phyloP scores from a whole-genome alignment of 2,888 invertebrate genomes.

The Trichogramma dendrolimi region DNA sequence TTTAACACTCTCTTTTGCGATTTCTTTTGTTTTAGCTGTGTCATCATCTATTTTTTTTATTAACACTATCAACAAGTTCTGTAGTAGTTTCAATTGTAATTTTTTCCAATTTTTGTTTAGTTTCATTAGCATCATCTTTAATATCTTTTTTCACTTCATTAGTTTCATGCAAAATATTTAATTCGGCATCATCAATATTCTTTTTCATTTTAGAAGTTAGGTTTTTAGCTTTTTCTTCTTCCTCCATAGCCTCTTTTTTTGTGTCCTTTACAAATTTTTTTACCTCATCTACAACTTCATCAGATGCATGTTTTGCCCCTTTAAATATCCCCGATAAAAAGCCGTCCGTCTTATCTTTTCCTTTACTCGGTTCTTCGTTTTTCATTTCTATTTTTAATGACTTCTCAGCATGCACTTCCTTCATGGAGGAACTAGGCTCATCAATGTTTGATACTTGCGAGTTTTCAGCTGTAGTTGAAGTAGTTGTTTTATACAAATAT shows the following conservation, averaged over 20 bases:
- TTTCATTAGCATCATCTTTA: slow-evolving; percentile 13
- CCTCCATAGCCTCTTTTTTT: slow-evolving; percentile 36
- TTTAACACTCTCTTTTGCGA: neutral
- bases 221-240: slow-evolving; percentile 25
- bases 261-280: slow-evolving; percentile 45
- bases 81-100: neutral
- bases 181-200: slow-evolving; percentile 21
- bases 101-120: neutral
- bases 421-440: too few relatives aligned
- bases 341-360: slow-evolving; percentile 28
- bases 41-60: neutral
- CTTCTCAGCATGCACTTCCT: slow-evolving; percentile 31
- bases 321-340: slow-evolving; percentile 35
- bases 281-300: slow-evolving; percentile 28
- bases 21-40: slow-evolving; percentile 15
- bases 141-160: slow-evolving; percentile 27
- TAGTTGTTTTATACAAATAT: slow-evolving; percentile 22
- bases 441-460: neutral
- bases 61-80: too few relatives aligned
- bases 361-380: slow-evolving; percentile 31
- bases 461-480: neutral
- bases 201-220: too few relatives aligned
- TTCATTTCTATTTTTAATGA: slow-evolving; percentile 30
- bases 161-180: neutral
- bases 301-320: slow-evolving; percentile 28